Evolutionary conservation across 2,888 invertebrate species (phyloP).

Genomic region (Melanostoma mellinum): DNA sequence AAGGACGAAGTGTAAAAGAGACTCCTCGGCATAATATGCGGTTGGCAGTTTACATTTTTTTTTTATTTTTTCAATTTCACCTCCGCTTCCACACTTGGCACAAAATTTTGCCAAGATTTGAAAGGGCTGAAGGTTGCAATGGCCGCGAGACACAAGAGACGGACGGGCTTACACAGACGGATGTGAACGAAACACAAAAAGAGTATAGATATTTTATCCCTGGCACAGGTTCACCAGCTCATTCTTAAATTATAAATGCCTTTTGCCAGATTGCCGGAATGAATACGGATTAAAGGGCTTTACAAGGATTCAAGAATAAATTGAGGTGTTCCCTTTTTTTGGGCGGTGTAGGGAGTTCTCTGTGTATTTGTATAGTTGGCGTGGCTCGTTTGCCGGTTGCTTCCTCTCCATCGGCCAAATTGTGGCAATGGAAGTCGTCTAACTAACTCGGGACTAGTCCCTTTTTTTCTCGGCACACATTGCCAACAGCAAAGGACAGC

Average conservation of each 20-base stretch:
- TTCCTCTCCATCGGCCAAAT: background rate
- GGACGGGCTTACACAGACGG: constrained; percentile 10
- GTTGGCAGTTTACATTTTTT: constrained; percentile 40
- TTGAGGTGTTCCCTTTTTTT: constrained; percentile 57
- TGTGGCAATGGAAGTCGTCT: constrained; percentile 31
- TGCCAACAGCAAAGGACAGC: constrained; percentile 2
- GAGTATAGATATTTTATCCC: constrained; percentile 20
- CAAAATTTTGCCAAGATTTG: constrained; percentile 10
- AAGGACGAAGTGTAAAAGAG: constrained; percentile 40
- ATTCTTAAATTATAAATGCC: constrained; percentile 71
- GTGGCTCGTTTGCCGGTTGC: background rate
- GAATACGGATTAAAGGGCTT: constrained; percentile 71
- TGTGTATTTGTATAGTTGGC: background rate
- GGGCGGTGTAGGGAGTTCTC: background rate
- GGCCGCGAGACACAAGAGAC: constrained; percentile 1
- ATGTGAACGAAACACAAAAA: constrained; percentile 23
- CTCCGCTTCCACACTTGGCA: background rate
- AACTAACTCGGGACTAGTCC: constrained; percentile 28
- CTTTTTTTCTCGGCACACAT: background rate
- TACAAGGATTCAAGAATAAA: constrained; percentile 62
- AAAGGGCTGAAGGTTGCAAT: constrained; percentile 29
- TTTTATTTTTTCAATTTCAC: background rate
- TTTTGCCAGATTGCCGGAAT: constrained; percentile 70
- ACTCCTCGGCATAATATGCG: constrained; percentile 65
- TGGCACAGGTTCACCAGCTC: constrained; percentile 46